Evolutionary conservation across 2,888 invertebrate species (phyloP).

Genomic region (Phengaris alcon): DNA sequence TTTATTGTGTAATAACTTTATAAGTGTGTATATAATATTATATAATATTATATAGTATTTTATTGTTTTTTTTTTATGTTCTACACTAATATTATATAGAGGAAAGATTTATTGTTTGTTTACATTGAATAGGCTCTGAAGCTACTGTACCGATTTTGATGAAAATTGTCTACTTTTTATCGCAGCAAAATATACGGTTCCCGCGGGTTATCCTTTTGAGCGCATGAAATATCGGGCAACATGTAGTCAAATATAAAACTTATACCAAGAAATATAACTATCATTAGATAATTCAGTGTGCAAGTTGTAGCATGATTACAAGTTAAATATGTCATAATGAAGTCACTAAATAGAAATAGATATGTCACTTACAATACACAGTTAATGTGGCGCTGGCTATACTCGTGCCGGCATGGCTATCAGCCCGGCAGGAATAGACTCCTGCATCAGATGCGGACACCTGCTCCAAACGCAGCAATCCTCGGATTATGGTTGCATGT

Average conservation of each 20-base stretch:
- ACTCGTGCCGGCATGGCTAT: slow-evolving; percentile 92
- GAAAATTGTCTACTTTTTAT: too few relatives aligned
- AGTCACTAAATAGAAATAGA: slow-evolving; percentile 26
- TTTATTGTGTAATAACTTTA: slow-evolving; percentile 19
- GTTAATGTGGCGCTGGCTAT: slow-evolving; percentile 92
- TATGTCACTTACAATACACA: slow-evolving; percentile 90
- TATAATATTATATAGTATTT: too few relatives aligned
- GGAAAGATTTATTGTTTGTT: too few relatives aligned
- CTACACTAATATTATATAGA: background rate
- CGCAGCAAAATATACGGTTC: too few relatives aligned
- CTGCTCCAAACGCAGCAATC: slow-evolving; percentile 85
- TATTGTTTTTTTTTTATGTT: too few relatives aligned
- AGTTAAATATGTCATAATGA: background rate
- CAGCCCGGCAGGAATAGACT: slow-evolving; percentile 93
- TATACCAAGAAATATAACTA: background rate
- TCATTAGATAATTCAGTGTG: background rate
- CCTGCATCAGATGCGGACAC: slow-evolving; percentile 93
- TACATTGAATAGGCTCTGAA: too few relatives aligned
- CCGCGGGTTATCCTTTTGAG: too few relatives aligned
- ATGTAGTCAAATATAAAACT: too few relatives aligned
- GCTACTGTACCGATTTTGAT: too few relatives aligned
- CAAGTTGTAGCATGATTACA: background rate
- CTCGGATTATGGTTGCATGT: slow-evolving; percentile 65
- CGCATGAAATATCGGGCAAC: too few relatives aligned
- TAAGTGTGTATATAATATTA: background rate